Base-by-base conservation (phyloP, 2,888 invertebrate genomes). In the Hirudinaria manillensis region DNA sequence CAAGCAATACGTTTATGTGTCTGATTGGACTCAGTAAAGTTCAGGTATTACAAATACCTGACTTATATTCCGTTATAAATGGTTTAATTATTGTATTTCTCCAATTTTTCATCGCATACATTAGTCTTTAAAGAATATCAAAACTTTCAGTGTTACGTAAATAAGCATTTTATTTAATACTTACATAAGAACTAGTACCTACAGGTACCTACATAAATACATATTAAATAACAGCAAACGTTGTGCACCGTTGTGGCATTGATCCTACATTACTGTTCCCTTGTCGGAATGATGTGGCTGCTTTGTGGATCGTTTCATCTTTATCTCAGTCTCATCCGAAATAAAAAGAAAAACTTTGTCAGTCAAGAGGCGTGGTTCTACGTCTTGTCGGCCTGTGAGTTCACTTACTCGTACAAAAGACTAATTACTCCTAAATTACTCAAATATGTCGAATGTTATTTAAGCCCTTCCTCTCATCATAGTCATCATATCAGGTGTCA, bases 351-450 rank as follows among this genome's bases (percentile, higher is more conserved):
- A 45, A 45, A 45, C 45, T 45, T 16, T 1, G n/a, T 61, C 29
- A 29, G 24, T 61, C 61, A 61, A n/a, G 61, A 61, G 13, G 24
- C 61, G 4, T 61, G 61, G 61, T 61, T 61, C n/a, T 61, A 61
- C 61, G 61, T 61, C 13, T 2, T 61, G 24, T 61, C 61, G 10
- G 24, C 24, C 19, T 27, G 61, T 61, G 61, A 61, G 61, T 61
- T 61, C 13, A 61, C 29, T 27, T 61, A 61, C n/a, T 27, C 19
- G 29, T n/a, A 16, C 21, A 16, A 24, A 61, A 1, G n/a, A 2
- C 1, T 19, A 19, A 61, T 1, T n/a, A 7, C 10, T n/a, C n/a
- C n/a, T n/a, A n/a, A 45, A 45, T 16, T 45, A 45, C 1, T 45
- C 10, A 36, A n/a, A n/a, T 36, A 45, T 45, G 10, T 10, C 10